Evolutionary conservation across 1,140 invertebrate species (phyloP).

Genomic region (Holcopasites calliopsidis): DNA sequence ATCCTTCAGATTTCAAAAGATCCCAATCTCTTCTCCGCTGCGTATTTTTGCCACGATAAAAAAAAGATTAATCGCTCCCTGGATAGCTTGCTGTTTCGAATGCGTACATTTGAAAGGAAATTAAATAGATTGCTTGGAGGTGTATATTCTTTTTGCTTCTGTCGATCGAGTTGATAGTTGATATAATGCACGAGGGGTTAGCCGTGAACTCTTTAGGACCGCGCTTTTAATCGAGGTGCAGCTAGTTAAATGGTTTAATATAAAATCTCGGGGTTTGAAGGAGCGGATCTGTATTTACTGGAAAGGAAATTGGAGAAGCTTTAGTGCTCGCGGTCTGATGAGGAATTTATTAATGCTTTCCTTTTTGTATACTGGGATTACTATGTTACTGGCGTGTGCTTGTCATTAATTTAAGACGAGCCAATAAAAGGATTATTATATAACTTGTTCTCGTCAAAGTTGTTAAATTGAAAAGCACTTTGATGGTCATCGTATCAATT

Average conservation of each 20-base stretch:
- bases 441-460: too few species aligned
- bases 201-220: not conserved
- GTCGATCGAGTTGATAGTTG: not conserved
- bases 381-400: too few species aligned
- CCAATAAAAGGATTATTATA: too few species aligned
- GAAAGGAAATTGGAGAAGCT: not conserved
- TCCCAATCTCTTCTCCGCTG: too few species aligned
- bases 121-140: not conserved
- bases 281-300: not conserved
- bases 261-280: too few species aligned
- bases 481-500: too few species aligned
- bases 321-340: too few species aligned
- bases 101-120: not conserved
- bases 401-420: too few species aligned
- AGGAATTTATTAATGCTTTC: too few species aligned
- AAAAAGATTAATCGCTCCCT: constrained; percentile 1
- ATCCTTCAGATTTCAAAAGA: not conserved
- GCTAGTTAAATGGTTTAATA: not conserved
- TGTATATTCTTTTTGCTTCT: too few species aligned
- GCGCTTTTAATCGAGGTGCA: not conserved
- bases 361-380: too few species aligned
- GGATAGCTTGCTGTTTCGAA: not conserved
- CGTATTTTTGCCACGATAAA: not conserved
- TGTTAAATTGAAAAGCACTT: too few species aligned
- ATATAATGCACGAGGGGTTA: not conserved